Base-by-base conservation (phyloP, 2,888 invertebrate species). In the Ophion costatus region DNA sequence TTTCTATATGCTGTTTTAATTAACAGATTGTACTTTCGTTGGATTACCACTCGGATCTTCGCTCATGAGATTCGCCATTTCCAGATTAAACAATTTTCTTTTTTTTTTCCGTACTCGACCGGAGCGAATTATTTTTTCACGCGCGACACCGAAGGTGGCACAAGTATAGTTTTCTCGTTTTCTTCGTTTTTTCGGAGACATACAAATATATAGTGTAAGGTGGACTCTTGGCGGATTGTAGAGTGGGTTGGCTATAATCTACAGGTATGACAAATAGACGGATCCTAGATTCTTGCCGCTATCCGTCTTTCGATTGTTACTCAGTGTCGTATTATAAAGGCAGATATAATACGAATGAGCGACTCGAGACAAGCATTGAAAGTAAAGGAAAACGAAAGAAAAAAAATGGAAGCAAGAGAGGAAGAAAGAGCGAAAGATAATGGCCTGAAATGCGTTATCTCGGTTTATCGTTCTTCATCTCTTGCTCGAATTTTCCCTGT, bases 281-380 rank as follows among this genome's bases (percentile, higher is more conserved):
- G 33, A 42, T 10, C 29, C 66, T 67, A 9, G 24, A 29, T 63
- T 66, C 20, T 20, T 59, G 70, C 69, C 64, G 51, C 20, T 57
- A 79, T 75, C 78, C 69, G 66, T 73, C 45, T 11, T 64, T 20
- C n/a, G 70, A 63, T 75, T n/a, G 56, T 69, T 29, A 45, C 56
- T 69, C 63, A 74, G 17, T 63, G 38, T 51, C 51, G 81, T 75
- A 78, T 84, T 78, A 75, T 75, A 84, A 81, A 2, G 2, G 69
- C 45, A 11, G 59, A 82, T 82, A 82, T 84, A 79, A 81, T 81
- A 84, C 78, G 81, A 7, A 42, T 73, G 67, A 81, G 64, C 45
- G 22, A 73, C 69, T 59, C 78, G 64, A 51, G 24, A 29, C 9
- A 51, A 59, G 64, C 24, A 33, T 75, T 74, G 51, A 74, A 75